Base-by-base conservation (phyloP, 2,888 invertebrate species). In the Thalpophila matura region DNA sequence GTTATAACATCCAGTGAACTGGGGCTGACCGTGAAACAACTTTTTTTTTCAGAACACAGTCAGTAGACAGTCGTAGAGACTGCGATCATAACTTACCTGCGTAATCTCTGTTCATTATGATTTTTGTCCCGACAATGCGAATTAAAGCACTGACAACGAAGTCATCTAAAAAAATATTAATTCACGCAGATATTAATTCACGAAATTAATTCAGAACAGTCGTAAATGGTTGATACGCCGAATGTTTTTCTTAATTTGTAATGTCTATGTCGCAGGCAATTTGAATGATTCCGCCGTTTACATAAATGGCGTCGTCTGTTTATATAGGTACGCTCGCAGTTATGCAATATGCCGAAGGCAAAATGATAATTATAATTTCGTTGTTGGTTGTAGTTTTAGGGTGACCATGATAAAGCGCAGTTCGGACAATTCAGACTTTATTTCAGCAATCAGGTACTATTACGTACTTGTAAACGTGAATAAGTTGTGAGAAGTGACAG, bases 11-110 rank as follows among this genome's bases (percentile, higher is more conserved):
- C 29, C 47, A 38, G 20, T 31, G 24, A 62, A n/a, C n/a, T n/a
- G n/a, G n/a, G 14, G 38, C 49, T 9, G 18, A 12, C 18, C 14
- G 12, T 20, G 31, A 40, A 50, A 40, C 26, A 40, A 40, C 31
- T 10, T 60, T 62, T 62, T 38, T 16, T 62, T 31, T 62, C 62
- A 31, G 49, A 20, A 31, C 37, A 49, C 49, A n/a, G n/a, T n/a
- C n/a, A n/a, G n/a, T n/a, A n/a, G n/a, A n/a, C n/a, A n/a, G n/a
- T n/a, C n/a, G 31, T 31, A 40, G 18, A 12, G 26, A 7, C 31
- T 62, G 26, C 16, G 31, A 50, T 50, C 50, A 49, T 10, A 22
- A 38, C 20, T 60, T 62, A 50, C n/a, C 12, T 7, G 31, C 63
- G 38, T 31, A 62, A 49, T 20, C 38, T 40, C 38, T 16, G 24